Conservation (phyloP, 2,888 invertebrate species). For the Tinea pellionella region DNA sequence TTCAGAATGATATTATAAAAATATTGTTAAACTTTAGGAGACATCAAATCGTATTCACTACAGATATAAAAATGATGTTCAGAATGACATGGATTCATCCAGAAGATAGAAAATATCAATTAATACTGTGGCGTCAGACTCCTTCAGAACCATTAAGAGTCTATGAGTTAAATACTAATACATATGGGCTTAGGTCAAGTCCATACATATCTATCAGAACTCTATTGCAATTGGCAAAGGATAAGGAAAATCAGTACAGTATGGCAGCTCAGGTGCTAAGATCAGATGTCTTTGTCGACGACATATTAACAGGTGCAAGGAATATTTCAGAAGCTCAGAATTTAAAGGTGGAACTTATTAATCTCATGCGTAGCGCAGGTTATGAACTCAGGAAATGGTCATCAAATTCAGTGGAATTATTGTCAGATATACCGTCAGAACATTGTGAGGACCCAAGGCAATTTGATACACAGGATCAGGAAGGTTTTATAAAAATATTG, state of each 20-base stretch:
- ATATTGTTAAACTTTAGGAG: not conserved
- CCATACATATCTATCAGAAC: conserved; percentile 14
- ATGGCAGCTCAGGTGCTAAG: not conserved
- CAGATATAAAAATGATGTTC: not conserved
- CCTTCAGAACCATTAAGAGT: not conserved
- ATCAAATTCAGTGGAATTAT: not conserved
- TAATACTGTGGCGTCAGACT: not conserved
- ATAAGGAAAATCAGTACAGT: conserved; percentile 14
- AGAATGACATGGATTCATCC: not conserved
- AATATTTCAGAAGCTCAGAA: not conserved
- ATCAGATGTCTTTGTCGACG: conserved; percentile 17
- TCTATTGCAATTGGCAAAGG: conserved; percentile 15
- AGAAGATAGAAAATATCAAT: not conserved
- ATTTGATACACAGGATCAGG: not conserved
- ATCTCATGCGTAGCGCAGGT: conserved; percentile 16
- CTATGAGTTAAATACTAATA: not conserved
- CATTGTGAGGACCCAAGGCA: not conserved
- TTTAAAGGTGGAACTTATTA: conserved; percentile 11
- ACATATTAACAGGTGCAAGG: conserved; percentile 13
- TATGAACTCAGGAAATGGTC: conserved; percentile 19
- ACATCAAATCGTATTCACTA: not conserved
- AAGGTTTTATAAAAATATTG: not conserved
- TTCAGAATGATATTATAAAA: not conserved
- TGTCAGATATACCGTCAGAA: not conserved
- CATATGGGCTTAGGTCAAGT: not conserved